Base-by-base conservation (phyloP, 2,888 invertebrate genomes). In the Drosophila prolongata region DNA sequence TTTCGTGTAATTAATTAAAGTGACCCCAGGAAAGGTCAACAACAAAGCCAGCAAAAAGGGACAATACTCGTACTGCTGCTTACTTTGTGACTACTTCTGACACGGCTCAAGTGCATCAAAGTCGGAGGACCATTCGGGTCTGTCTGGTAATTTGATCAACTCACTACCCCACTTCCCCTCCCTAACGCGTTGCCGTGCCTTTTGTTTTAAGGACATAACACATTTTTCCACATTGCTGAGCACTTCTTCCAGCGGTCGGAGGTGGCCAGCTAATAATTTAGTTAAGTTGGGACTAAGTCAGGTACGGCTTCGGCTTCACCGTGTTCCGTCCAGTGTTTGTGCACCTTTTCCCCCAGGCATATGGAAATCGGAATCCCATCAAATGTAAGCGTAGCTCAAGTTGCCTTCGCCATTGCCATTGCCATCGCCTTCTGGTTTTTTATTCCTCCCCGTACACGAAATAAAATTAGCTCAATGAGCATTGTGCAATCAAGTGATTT, bases 391-490 rank as follows among this genome's bases (percentile, higher is more conserved):
- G 67, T 69, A 68, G 77, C 85, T 87, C 87, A 78, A 75, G 80
- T 80, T 86, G 62, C 83, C 64, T 27, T 47, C 0, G 19, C 49
- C 50, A 37, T 35, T 85, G 65, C 85, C 66, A 37, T 53, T 85
- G 65, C 85, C 66, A 37, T 43, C 19, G 16, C 19, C 47, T 47
- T 27, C 10, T 35, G 9, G 5, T 11, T 30, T 11, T 24, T 53
- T 11, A 38, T 35, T 35, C 34, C 5, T 14, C 58, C 53, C 19
- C 16, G 24, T 13, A 49, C 35, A 65, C 66, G 61, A 84, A 88
- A 89, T 88, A 78, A 89, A 90, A 90, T 90, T 90, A 90, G 87
- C 89, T 85, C 90, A 88, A 89, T 90, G 90, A 87, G 89, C 90
- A 90, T 90, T 90, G 86, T 89, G 87, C 90, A 90, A 89, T 80